Conservation (phyloP, 1,140 invertebrate genomes). For the Magallana gigas region DNA sequence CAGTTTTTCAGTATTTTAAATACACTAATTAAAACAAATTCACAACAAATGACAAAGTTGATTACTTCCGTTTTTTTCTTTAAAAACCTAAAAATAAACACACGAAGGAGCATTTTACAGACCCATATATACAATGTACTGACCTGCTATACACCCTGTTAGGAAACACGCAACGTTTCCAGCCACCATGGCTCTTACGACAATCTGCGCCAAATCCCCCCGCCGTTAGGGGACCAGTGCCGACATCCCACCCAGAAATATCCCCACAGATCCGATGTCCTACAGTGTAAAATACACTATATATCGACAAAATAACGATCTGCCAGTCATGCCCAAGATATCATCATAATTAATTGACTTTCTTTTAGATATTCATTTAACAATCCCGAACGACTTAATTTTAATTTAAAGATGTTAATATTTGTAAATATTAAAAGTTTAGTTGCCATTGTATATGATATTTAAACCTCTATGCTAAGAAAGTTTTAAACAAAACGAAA, state of each 20-base stretch:
- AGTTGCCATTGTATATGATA: not conserved
- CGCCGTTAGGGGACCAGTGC: constrained; percentile 89
- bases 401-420: no score
- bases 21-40: no score
- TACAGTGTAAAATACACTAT: constrained; percentile 71
- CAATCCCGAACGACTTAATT: no score
- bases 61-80: no score
- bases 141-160: constrained; percentile 72
- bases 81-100: no score
- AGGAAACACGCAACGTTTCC: constrained; percentile 92
- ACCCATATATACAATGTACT: not conserved
- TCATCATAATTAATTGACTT: not conserved
- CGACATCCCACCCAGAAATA: constrained; percentile 90
- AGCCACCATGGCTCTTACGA: constrained; percentile 90
- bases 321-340: no score
- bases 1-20: no score
- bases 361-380: no score
- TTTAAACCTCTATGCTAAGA: not conserved
- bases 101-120: no score
- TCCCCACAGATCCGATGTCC: constrained; percentile 90
- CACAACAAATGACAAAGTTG: no score
- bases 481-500: no score
- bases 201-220: constrained; percentile 81
- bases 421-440: not conserved
- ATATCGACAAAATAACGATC: not conserved